Percentiles rank a stretch among this genome's conserved stretches.
Conservation (phyloP, 2,797 vertebrate genomes). For the Falco concolor region DNA sequence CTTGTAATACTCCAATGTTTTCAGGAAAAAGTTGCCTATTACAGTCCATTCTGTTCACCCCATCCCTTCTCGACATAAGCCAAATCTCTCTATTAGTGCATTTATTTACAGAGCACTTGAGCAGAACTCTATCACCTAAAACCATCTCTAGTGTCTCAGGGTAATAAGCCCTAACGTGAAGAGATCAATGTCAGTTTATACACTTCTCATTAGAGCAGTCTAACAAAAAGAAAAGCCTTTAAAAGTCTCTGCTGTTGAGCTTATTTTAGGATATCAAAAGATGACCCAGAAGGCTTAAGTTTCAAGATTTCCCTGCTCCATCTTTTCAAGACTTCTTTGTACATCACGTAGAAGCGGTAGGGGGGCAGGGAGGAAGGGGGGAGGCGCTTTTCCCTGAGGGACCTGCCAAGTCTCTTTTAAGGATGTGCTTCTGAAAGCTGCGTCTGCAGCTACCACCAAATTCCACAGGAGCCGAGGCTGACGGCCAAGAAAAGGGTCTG, state of each 20-base stretch:
- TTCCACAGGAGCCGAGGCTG: background rate
- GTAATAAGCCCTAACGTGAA: background rate
- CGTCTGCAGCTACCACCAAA: background rate
- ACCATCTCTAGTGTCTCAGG: background rate
- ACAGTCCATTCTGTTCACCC: background rate
- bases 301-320: background rate
- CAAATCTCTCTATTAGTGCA: background rate
- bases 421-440: background rate
- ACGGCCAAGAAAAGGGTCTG: background rate
- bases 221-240: background rate
- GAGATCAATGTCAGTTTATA: slow-evolving; percentile 16
- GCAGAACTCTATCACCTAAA: slow-evolving; percentile 10
- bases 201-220: slow-evolving; percentile 10
- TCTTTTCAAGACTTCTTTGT: background rate
- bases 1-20: background rate
- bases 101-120: slow-evolving; percentile 19
- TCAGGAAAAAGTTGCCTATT: background rate
- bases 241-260: background rate
- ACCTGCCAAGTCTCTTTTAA: background rate
- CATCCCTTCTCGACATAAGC: background rate
- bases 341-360: background rate
- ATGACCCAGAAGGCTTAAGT: slow-evolving; percentile 6
- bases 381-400: background rate
- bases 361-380: background rate
- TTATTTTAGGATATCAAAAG: slow-evolving; percentile 23